Evolutionary conservation across 2,797 vertebrate species (phyloP).

Genomic region (Alauda arvensis): DNA sequence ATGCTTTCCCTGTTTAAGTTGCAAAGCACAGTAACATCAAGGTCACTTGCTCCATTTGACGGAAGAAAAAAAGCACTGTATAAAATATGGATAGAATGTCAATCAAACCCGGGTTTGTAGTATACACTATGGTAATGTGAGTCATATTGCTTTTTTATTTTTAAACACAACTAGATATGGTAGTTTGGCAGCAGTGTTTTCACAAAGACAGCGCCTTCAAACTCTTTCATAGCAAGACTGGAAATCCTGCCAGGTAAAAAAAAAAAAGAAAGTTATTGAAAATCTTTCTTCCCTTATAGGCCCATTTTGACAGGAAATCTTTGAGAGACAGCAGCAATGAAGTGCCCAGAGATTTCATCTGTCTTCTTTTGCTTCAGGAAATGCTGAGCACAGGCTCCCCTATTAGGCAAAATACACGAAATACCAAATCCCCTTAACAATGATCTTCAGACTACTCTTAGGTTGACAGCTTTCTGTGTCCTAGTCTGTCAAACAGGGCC

Average conservation of each 20-base stretch:
- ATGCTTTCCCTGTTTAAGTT: conserved; percentile 45
- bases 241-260: conserved; percentile 85
- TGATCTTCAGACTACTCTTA: conserved; percentile 79
- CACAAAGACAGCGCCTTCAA: conserved; percentile 77
- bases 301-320: conserved; percentile 98
- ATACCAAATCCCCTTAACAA: conserved; percentile 82
- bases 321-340: conserved; percentile 93
- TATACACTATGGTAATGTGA: conserved; percentile 60
- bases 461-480: conserved; percentile 92
- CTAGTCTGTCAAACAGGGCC: conserved; percentile 88
- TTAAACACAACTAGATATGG: conserved; percentile 68
- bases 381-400: conserved; percentile 91
- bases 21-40: conserved; percentile 62
- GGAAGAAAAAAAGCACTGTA: conserved; percentile 8
- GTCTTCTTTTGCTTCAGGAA: conserved; percentile 95
- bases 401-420: conserved; percentile 97
- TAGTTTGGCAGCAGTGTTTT: conserved; percentile 69
- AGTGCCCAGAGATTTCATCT: conserved; percentile 99
- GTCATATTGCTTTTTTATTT: conserved; percentile 66
- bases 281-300: conserved; percentile 94
- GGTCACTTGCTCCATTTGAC: conserved; percentile 67
- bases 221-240: conserved; percentile 79
- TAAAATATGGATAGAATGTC: conserved; percentile 68
- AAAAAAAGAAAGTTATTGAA: conserved; percentile 83
- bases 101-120: conserved; percentile 65